phyloP scores from a whole-genome alignment of 1,140 invertebrate genomes.

The Drosophila albomicans region DNA sequence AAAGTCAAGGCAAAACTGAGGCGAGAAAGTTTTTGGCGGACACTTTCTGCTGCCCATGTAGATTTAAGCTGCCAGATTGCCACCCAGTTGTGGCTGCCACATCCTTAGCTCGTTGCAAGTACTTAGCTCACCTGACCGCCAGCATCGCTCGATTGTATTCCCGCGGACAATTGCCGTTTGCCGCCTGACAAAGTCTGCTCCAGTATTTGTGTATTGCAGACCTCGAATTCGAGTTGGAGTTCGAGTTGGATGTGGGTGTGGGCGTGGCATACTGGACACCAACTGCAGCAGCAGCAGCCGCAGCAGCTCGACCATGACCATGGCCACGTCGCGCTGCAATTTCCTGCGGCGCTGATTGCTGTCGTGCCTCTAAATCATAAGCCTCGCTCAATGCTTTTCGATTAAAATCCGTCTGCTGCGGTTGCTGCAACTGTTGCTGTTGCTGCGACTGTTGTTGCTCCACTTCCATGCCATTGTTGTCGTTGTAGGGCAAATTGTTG shows the following conservation, averaged over 20 bases:
- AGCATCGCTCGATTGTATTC: conserved; percentile 75
- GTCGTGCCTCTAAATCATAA: conserved; percentile 72
- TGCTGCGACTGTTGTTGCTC: conserved; percentile 30
- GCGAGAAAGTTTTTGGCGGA: conserved; percentile 59
- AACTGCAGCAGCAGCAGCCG: conserved; percentile 10
- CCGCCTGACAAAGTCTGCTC: conserved; percentile 58
- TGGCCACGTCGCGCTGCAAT: conserved; percentile 49
- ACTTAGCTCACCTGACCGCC: conserved; percentile 66
- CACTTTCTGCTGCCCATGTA: conserved; percentile 26
- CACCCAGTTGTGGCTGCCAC: conserved; percentile 51
- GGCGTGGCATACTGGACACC: conserved; percentile 56
- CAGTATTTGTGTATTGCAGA: conserved; percentile 54
- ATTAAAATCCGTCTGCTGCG: conserved; percentile 70
- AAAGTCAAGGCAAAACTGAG: conserved; percentile 28
- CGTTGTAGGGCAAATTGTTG: conserved; percentile 30
- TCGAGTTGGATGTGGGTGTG: conserved; percentile 18
- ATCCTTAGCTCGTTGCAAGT: conserved; percentile 23
- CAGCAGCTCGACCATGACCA: neutral
- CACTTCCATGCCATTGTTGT: conserved; percentile 11
- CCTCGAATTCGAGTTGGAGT: neutral
- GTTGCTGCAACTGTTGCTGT: neutral
- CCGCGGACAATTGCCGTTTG: conserved; percentile 59
- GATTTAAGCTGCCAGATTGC: conserved; percentile 26
- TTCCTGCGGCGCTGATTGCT: conserved; percentile 77
- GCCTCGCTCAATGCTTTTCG: conserved; percentile 62